Percentiles rank a stretch among this genome's conserved stretches.
Conservation (phyloP, 2,888 invertebrate genomes). For the Megastigmus dorsalis region DNA sequence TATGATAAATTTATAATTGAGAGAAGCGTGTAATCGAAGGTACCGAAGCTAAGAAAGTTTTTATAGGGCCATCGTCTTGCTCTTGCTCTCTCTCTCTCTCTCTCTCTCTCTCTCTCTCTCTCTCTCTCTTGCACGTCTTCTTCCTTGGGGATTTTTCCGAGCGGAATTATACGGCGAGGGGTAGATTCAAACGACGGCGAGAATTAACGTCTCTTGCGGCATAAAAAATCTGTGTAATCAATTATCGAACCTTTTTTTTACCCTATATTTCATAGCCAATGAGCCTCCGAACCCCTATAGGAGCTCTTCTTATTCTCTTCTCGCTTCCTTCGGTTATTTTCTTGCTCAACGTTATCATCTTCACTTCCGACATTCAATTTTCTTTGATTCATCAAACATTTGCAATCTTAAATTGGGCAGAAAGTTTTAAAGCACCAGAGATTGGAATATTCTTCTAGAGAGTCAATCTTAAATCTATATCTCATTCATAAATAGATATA, state of each 20-base stretch:
- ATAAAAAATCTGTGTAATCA: conserved; percentile 74
- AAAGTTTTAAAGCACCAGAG: conserved; percentile 11
- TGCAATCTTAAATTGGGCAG: conserved; percentile 52
- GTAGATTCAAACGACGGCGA: conserved; percentile 64
- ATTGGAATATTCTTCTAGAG: not conserved
- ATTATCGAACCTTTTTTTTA: conserved; percentile 73
- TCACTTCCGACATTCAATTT: conserved; percentile 58
- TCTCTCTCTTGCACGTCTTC: conserved; percentile 43
- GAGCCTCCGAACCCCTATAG: conserved; percentile 64
- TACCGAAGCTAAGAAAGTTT: conserved; percentile 52
- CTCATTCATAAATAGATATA: not conserved
- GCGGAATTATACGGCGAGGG: conserved; percentile 66
- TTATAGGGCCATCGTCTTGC: conserved; percentile 37
- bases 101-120: not conserved
- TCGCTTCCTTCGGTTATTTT: conserved; percentile 50
- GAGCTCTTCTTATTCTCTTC: conserved; percentile 49
- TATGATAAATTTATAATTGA: conserved; percentile 53
- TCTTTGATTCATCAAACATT: conserved; percentile 67
- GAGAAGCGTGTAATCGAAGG: conserved; percentile 52
- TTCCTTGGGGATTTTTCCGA: conserved; percentile 63
- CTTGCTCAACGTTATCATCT: conserved; percentile 55
- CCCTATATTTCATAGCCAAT: conserved; percentile 73
- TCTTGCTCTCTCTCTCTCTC: not conserved
- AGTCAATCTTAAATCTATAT: not conserved
- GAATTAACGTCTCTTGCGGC: conserved; percentile 73